phyloP scores from a whole-genome alignment of 1,140 invertebrate genomes.

The Mycetomoellerius zeteki region DNA sequence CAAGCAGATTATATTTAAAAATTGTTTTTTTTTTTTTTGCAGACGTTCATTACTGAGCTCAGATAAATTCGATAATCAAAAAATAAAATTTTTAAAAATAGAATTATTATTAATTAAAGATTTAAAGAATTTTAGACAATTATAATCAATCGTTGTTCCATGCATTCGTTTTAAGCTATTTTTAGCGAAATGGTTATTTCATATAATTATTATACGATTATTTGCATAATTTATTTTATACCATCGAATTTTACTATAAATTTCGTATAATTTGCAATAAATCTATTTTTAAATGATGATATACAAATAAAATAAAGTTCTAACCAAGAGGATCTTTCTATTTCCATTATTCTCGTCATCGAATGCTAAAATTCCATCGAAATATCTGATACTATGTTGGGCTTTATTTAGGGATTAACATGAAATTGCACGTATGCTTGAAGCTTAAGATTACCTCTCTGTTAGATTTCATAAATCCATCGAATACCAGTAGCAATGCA shows the following conservation, averaged over 20 bases:
- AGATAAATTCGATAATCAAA: background rate
- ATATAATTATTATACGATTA: background rate
- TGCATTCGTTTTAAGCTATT: background rate
- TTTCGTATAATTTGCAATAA: background rate
- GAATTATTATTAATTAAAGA: conserved; percentile 1
- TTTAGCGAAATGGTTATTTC: background rate
- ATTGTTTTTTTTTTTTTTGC: background rate
- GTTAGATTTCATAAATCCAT: conserved; percentile 59
- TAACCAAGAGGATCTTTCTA: background rate
- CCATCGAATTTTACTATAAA: conserved; percentile 30
- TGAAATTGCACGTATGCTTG: background rate
- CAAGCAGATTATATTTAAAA: background rate
- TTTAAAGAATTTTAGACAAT: background rate
- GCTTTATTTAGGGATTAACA: conserved; percentile 28
- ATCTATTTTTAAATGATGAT: background rate
- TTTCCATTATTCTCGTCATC: background rate
- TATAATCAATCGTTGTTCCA: background rate
- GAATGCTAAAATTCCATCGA: conserved; percentile 4
- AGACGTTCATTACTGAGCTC: background rate
- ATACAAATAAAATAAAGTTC: background rate
- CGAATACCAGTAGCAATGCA: conserved; percentile 67
- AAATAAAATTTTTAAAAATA: background rate
- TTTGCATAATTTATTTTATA: conserved; percentile 23
- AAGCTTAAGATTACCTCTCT: background rate
- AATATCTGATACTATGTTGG: background rate